Percentiles rank a stretch among this genome's conserved stretches.
Evolutionary conservation across 2,888 invertebrate genomes (phyloP).

Genomic region (Drosophila kuntzei): DNA sequence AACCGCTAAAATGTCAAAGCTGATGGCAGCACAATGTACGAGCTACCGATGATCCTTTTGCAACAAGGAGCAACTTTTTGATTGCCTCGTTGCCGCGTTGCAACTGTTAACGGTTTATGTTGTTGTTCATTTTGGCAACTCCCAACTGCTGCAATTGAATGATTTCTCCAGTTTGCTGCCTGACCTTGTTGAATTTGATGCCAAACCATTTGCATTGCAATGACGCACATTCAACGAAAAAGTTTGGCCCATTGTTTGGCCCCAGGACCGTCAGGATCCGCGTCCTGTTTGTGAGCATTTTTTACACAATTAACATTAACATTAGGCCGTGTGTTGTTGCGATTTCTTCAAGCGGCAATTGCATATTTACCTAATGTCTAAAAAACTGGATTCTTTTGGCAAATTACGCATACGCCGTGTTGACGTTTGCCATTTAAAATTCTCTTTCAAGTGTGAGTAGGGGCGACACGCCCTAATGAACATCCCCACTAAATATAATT

Average conservation of each 20-base stretch:
- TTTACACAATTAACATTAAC: constrained; percentile 66
- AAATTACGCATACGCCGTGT: constrained; percentile 57
- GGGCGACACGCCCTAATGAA: constrained; percentile 41
- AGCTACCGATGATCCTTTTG: constrained; percentile 49
- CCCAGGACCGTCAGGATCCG: constrained; percentile 6
- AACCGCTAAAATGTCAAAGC: not conserved
- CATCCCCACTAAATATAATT: constrained; percentile 56
- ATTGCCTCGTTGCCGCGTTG: constrained; percentile 53
- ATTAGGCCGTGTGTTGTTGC: constrained; percentile 30
- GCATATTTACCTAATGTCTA: constrained; percentile 61
- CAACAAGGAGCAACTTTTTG: constrained; percentile 55
- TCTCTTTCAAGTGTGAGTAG: constrained; percentile 62
- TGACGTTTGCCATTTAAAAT: constrained; percentile 54
- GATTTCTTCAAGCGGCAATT: constrained; percentile 65
- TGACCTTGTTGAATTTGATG: constrained; percentile 58
- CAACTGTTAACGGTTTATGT: constrained; percentile 29
- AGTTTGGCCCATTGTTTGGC: constrained; percentile 31
- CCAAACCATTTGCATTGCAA: constrained; percentile 13
- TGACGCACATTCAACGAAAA: constrained; percentile 26
- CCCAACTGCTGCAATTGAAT: constrained; percentile 31
- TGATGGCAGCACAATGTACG: constrained; percentile 41
- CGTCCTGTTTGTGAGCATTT: constrained; percentile 23
- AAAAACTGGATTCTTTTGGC: constrained; percentile 17
- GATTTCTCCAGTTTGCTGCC: constrained; percentile 24
- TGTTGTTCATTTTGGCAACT: constrained; percentile 27